A percentile compares a stretch with the other conserved stretches of the same genome.
These are phyloP conservation scores for Rhea pennata DNA, from an alignment of 2,113 vertebrate species.

Conservation along the genomic window DNA sequence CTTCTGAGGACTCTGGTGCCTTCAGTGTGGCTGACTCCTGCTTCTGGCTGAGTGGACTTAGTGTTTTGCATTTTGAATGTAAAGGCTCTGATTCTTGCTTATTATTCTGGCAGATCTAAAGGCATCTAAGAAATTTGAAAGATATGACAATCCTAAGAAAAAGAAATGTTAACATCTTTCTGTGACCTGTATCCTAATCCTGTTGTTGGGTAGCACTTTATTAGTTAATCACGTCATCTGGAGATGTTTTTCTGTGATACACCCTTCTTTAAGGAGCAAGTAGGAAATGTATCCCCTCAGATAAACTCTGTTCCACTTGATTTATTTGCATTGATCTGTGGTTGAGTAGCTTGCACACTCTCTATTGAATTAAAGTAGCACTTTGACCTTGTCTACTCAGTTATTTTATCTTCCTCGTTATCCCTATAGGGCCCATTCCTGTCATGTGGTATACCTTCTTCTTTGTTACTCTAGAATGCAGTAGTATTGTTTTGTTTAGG, in stretches of 20 bases:
- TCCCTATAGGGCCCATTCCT: no score
- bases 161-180: neutral
- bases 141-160: neutral
- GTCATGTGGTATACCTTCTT: neutral
- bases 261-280: neutral
- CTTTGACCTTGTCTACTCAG: neutral
- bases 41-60: neutral
- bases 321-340: neutral
- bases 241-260: neutral
- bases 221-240: neutral
- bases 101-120: neutral
- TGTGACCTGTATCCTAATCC: neutral
- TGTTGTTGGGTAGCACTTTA: neutral
- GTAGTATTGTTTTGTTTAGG: neutral
- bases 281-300: fast-evolving
- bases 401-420: neutral
- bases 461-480: neutral
- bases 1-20: neutral
- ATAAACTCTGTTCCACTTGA: neutral
- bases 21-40: neutral
- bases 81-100: neutral
- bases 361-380: neutral
- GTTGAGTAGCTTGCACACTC: neutral
- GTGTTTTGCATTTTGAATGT: neutral
- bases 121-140: neutral